Conservation (phyloP, 2,113 vertebrate species). For the Nothoprocta pentlandii region DNA sequence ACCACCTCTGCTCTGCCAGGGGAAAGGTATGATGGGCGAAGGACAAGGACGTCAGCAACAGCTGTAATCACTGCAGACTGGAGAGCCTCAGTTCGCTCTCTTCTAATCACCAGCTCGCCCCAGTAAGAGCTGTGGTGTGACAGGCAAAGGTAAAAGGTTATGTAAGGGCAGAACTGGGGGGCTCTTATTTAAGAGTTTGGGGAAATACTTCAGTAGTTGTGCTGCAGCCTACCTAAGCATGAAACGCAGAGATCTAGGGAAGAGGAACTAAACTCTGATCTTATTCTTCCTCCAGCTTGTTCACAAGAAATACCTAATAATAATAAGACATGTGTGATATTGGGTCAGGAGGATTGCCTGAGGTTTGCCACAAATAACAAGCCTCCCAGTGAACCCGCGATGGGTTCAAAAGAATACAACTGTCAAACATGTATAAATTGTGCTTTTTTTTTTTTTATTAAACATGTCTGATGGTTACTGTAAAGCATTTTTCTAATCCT, state of each 20-base stretch:
- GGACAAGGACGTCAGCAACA: conserved; percentile 66
- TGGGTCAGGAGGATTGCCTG: background rate
- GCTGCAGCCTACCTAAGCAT: background rate
- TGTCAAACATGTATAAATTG: background rate
- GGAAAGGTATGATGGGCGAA: conserved; percentile 58
- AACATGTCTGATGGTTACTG: background rate
- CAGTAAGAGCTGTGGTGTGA: background rate
- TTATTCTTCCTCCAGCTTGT: background rate
- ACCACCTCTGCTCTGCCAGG: conserved; percentile 59
- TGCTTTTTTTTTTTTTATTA: too few species aligned
- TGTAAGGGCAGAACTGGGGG: background rate
- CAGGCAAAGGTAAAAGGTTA: conserved; percentile 57
- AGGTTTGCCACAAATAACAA: conserved; percentile 29
- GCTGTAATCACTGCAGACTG: conserved; percentile 23
- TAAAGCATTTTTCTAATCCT: background rate
- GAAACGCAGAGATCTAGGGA: background rate
- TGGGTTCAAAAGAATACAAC: background rate
- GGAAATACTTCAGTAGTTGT: conserved; percentile 1
- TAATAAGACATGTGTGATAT: background rate
- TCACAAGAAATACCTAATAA: conserved; percentile 3
- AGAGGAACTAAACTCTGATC: conserved; percentile 58
- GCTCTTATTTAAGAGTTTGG: background rate
- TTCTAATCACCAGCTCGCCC: conserved; percentile 52
- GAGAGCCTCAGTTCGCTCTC: conserved; percentile 68
- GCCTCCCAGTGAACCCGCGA: background rate